Evolutionary conservation across 2,797 vertebrate genomes (phyloP).

Genomic region (Miopithecus talapoin): DNA sequence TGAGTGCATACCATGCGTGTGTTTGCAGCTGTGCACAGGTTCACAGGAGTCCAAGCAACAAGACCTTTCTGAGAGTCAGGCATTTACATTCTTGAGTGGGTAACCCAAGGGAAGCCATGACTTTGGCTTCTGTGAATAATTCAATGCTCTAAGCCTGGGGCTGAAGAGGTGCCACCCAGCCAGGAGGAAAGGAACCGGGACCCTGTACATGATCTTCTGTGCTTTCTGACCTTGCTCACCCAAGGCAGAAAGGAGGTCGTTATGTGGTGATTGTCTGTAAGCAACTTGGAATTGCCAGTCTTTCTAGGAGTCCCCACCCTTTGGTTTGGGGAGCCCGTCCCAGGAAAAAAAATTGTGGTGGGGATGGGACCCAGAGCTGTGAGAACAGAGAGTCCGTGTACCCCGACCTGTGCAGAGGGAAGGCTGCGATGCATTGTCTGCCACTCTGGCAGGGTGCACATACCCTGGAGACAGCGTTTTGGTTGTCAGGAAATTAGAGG

Average conservation of each 20-base stretch:
- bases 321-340: background rate
- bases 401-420: too few species aligned
- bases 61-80: background rate
- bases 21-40: background rate
- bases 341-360: background rate
- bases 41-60: too few species aligned
- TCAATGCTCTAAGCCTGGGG: background rate
- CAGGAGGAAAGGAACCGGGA: background rate
- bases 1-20: accelerated
- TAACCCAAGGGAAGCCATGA: background rate
- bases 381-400: background rate
- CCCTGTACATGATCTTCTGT: background rate
- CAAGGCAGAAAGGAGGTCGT: background rate
- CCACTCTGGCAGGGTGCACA: background rate
- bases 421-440: accelerated
- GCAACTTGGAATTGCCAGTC: background rate
- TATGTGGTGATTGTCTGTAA: background rate
- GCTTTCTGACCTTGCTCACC: background rate
- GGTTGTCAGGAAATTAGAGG: slow-evolving; percentile 52
- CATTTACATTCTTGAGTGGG: background rate
- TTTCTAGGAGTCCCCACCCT: background rate
- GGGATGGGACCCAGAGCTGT: background rate
- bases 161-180: background rate
- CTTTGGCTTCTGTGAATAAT: background rate
- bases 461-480: background rate